A percentile compares a stretch with the other conserved stretches of the same genome.
Conservation (phyloP, 2,113 vertebrate genomes). For the Oostethus manadensis region DNA sequence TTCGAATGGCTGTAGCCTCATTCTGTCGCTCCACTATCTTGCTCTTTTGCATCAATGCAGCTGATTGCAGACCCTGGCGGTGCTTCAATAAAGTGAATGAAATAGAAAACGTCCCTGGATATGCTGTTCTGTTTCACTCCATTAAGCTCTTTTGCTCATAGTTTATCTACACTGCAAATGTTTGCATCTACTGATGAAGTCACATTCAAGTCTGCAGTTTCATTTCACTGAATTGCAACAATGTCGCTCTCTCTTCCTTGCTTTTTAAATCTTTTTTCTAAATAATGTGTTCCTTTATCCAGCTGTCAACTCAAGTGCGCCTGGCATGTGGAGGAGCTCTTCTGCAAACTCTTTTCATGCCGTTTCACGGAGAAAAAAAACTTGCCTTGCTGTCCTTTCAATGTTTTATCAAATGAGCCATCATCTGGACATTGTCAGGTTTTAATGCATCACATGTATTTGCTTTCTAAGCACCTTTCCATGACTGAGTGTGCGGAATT, state of each 20-base stretch:
- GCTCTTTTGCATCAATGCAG: slow-evolving; percentile 26
- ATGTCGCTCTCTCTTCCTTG: slow-evolving; percentile 9
- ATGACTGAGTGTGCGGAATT: slow-evolving; percentile 56
- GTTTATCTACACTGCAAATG: slow-evolving; percentile 16
- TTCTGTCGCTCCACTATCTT: slow-evolving; percentile 21
- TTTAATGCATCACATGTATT: slow-evolving; percentile 41
- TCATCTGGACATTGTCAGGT: slow-evolving; percentile 33
- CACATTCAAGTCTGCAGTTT: slow-evolving; percentile 8
- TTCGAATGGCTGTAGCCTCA: slow-evolving; percentile 17
- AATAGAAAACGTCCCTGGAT: slow-evolving; percentile 12
- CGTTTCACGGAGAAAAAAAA: slow-evolving; percentile 4
- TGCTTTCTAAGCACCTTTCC: slow-evolving; percentile 46
- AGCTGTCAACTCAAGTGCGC: slow-evolving; percentile 31
- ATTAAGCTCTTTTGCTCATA: slow-evolving; percentile 38
- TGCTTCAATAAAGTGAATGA: slow-evolving; percentile 7
- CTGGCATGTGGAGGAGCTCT: slow-evolving; percentile 17
- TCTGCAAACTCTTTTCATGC: slow-evolving; percentile 22
- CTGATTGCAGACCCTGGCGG: slow-evolving; percentile 29
- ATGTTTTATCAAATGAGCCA: slow-evolving; percentile 44
- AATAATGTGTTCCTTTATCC: slow-evolving; percentile 41
- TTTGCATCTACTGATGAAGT: slow-evolving; percentile 17
- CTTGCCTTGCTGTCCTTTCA: slow-evolving; percentile 40
- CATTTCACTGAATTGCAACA: slow-evolving; percentile 22
- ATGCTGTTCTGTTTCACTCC: slow-evolving; percentile 7
- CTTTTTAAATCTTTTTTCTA: slow-evolving; percentile 44